A percentile compares a stretch with the other conserved stretches of the same genome.
Conservation (phyloP, 2,113 vertebrate species). For the Epinephelus fuscoguttatus region DNA sequence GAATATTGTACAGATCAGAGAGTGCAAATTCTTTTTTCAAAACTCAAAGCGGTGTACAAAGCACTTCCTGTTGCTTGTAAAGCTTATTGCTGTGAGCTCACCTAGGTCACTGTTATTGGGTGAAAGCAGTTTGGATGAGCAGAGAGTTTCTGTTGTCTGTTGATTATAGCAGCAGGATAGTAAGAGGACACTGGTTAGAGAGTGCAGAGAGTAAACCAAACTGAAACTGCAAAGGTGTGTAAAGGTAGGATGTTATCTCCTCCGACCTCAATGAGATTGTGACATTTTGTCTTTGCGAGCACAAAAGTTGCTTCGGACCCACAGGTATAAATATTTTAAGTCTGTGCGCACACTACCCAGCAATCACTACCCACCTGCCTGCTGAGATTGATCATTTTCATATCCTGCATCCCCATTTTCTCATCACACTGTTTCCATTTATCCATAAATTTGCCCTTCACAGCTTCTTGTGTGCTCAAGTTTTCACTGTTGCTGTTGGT, state of each 20-base stretch:
- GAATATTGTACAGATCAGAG: neutral
- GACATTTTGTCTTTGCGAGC: neutral
- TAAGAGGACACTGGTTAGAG: neutral
- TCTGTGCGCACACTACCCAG: neutral
- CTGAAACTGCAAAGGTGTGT: neutral
- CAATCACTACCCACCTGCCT: neutral
- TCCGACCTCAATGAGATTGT: no score
- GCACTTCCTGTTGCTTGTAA: neutral
- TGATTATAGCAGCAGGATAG: neutral
- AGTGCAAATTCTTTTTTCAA: neutral
- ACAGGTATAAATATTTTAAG: neutral
- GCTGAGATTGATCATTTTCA: conserved; percentile 25
- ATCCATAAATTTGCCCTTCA: neutral
- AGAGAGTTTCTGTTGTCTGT: neutral
- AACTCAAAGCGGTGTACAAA: neutral
- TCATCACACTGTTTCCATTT: neutral
- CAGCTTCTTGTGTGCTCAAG: neutral
- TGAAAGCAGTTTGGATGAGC: neutral
- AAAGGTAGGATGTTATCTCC: neutral
- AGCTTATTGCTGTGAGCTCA: neutral
- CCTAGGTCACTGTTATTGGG: neutral
- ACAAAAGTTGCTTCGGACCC: neutral
- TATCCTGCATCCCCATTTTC: conserved; percentile 12
- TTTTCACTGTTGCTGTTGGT: conserved; percentile 15
- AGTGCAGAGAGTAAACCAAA: neutral